phyloP scores from a whole-genome alignment of 2,113 vertebrate genomes.

The Stercorarius parasiticus region DNA sequence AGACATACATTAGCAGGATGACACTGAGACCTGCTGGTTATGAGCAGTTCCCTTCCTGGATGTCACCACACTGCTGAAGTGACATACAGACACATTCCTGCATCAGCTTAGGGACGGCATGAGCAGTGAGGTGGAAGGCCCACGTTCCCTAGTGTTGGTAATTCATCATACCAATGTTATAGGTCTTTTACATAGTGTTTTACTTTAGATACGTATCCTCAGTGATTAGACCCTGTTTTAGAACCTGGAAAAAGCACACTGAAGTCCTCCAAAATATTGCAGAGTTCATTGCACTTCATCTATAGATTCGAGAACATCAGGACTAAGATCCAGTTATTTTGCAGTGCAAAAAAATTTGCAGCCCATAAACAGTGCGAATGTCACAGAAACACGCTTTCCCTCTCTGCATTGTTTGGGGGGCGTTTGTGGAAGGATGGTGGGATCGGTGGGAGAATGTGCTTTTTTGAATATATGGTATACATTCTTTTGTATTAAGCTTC shows the following conservation, averaged over 20 bases:
- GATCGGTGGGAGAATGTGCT: not conserved
- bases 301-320: not conserved
- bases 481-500: slow-evolving; percentile 26
- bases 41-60: not conserved
- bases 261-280: not conserved
- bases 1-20: fast-evolving
- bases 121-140: fast-evolving
- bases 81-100: fast-evolving
- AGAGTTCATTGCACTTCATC: not conserved
- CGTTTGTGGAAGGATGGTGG: not conserved
- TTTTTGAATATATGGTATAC: not conserved
- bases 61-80: not conserved
- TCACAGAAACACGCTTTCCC: not conserved
- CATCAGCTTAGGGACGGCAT: not conserved
- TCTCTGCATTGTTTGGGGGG: not conserved
- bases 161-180: not conserved
- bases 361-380: not conserved
- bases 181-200: not conserved
- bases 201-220: not conserved
- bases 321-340: not conserved
- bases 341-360: not conserved
- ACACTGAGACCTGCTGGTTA: not conserved
- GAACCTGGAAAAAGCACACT: not conserved
- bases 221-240: not conserved
- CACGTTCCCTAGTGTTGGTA: fast-evolving